These are phyloP conservation scores for Cheumatopsyche charites DNA, from an alignment of 1,140 invertebrate genomes.

Conservation along the genomic window DNA sequence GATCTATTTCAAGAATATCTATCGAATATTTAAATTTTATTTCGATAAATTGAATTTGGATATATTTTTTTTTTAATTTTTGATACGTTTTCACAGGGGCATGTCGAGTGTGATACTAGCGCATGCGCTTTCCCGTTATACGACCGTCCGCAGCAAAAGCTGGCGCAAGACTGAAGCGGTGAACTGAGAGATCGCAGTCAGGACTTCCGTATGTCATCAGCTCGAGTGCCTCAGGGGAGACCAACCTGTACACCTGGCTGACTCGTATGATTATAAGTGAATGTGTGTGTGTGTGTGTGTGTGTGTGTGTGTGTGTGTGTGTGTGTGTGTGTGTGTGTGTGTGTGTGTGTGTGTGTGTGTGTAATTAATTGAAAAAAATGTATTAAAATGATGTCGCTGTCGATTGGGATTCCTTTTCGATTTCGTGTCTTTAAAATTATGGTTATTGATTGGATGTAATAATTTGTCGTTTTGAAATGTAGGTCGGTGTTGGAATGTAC, in stretches of 20 bases:
- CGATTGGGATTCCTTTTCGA: too few species aligned
- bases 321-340: too few species aligned
- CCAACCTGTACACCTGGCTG: not conserved
- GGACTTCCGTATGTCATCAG: constrained; percentile 42
- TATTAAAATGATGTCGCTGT: not conserved
- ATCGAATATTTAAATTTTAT: too few species aligned
- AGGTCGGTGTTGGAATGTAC: too few species aligned
- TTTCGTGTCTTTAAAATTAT: too few species aligned
- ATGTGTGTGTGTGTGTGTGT: too few species aligned
- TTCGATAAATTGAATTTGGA: too few species aligned
- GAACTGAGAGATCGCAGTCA: constrained; percentile 14
- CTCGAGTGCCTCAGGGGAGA: constrained; percentile 21
- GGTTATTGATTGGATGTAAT: too few species aligned
- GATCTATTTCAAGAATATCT: not conserved
- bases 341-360: not conserved
- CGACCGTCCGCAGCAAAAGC: constrained; percentile 40
- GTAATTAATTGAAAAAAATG: not conserved
- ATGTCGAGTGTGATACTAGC: constrained; percentile 12
- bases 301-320: too few species aligned
- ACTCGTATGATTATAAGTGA: too few species aligned
- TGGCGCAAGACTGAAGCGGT: constrained; percentile 41
- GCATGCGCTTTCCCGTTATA: constrained; percentile 7
- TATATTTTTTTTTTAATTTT: not conserved
- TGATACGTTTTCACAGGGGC: constrained; percentile 8
- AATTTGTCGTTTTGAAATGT: too few species aligned